Conservation (phyloP, 35 echinoderm and acorn worm species). For the Apostichopus californicus region DNA sequence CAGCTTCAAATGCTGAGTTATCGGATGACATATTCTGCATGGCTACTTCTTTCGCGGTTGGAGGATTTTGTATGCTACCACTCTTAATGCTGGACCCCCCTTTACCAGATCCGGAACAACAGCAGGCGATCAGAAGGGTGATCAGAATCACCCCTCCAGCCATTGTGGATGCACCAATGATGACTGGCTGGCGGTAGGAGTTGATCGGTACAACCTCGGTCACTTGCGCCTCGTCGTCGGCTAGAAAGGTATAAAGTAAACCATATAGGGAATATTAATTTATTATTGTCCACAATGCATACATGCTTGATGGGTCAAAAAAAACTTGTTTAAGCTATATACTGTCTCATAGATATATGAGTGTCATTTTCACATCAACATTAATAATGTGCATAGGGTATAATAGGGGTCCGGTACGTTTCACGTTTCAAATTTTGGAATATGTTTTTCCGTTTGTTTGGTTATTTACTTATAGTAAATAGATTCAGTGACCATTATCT, state of each 20-base stretch:
- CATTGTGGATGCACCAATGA: slow-evolving; percentile 25
- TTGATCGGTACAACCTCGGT: slow-evolving; percentile 5
- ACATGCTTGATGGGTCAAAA: no score
- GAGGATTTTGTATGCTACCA: slow-evolving; percentile 43
- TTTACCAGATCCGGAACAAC: background rate
- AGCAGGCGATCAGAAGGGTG: slow-evolving; percentile 6
- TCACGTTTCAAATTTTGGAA: no score
- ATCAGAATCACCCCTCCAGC: slow-evolving; percentile 7
- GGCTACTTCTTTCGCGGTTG: slow-evolving; percentile 17
- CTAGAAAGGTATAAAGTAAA: background rate
- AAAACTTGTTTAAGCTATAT: no score
- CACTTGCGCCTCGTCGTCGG: background rate
- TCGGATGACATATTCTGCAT: slow-evolving; percentile 32
- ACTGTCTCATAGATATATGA: no score
- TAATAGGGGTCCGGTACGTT: no score
- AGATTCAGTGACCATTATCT: no score
- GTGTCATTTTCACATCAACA: no score
- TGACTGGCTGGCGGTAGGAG: slow-evolving; percentile 11
- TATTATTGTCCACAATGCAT: no score
- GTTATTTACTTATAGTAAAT: no score
- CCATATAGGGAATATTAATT: no score
- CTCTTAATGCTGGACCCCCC: background rate
- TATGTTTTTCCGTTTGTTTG: no score
- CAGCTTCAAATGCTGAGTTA: background rate
- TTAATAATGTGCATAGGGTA: no score